These are phyloP conservation scores for Zaprionus capensis DNA, from an alignment of 1,140 invertebrate species.

Conservation along the genomic window DNA sequence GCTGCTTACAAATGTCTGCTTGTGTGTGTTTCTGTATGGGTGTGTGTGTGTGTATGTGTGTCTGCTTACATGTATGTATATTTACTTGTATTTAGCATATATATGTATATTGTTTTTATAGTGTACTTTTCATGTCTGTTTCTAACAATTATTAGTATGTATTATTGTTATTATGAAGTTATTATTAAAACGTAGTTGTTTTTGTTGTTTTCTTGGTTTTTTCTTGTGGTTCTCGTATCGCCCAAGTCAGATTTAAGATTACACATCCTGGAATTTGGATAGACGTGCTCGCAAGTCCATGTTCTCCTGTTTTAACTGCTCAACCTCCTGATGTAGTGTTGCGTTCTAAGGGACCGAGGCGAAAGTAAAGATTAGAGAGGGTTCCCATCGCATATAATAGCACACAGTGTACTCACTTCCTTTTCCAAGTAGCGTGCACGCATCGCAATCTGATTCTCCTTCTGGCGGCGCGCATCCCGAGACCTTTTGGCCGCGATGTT, in stretches of 20 bases:
- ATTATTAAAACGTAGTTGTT: constrained; percentile 77
- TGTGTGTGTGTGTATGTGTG: constrained; percentile 29
- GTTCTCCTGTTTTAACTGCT: constrained; percentile 96
- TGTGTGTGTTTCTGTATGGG: constrained; percentile 43
- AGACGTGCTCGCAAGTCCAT: constrained; percentile 93
- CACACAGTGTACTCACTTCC: constrained; percentile 88
- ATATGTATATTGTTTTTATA: constrained; percentile 45
- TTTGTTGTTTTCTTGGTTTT: constrained; percentile 57
- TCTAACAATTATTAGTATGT: constrained; percentile 70
- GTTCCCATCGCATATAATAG: not conserved
- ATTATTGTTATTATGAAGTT: constrained; percentile 33
- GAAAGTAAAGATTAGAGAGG: not conserved
- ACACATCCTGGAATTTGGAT: constrained; percentile 93
- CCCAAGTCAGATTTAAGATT: constrained; percentile 84
- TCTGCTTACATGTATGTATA: constrained; percentile 39
- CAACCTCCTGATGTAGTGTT: constrained; percentile 93
- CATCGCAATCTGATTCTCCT: constrained; percentile 98
- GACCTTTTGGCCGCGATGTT: constrained; percentile 99
- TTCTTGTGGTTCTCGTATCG: constrained; percentile 76
- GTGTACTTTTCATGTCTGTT: constrained; percentile 71
- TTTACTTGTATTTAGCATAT: constrained; percentile 30
- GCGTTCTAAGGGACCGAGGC: constrained; percentile 87
- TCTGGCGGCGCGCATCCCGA: constrained; percentile 96
- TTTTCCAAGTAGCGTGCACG: constrained; percentile 97
- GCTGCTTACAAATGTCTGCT: constrained; percentile 52